Evolutionary conservation across 2,888 invertebrate genomes (phyloP), one percentile per base, ranked within the genome.

Genomic region (Ptilodon capucinus): DNA sequence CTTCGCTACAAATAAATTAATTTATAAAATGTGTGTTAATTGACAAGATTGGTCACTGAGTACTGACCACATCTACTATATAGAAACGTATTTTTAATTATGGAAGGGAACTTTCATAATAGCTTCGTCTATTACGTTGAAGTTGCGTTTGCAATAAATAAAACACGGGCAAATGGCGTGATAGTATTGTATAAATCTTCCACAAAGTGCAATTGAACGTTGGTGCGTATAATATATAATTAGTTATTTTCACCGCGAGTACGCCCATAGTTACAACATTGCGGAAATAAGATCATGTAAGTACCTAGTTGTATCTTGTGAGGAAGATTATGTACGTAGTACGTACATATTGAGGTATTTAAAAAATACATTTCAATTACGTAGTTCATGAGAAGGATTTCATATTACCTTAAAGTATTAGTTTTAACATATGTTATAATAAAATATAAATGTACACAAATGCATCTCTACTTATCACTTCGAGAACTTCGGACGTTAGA

Each of bases 141-240:
- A 41, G 46, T 38, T 1, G 40, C 5, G 32, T 48, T 45, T 16
- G 17, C 14, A 35, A 42, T 34, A 39, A 46, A 13, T 21, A 34
- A 45, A 43, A 42, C 47, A 57, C 42, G 41, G 36, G 41, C 41
- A 44, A 55, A 50, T 60, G 34, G 53, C 60, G 58, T 66, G 60
- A 48, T 54, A 41, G 28, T 48, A 32, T 59, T 61, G 50, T 57
- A 62, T 58, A 56, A 58, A 66, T 59, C 45, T 44, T 18, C 41
- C 40, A 25, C 39, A 42, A 40, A 47, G 40, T 46, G 42, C 42
- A 52, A 54, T 41, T 30, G 21, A 51, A 40, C 53, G 21, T 52
- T 51, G 40, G 9, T 44, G 44, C 57, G 47, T 44, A 48, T 48
- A 40, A 43, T 51, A 47, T 54, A 53, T 50, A 57, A 28, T 38